A percentile compares a stretch with the other conserved stretches of the same genome.
Evolutionary conservation across 2,888 invertebrate species (phyloP).

Genomic region (Siphlonurus alternatus): DNA sequence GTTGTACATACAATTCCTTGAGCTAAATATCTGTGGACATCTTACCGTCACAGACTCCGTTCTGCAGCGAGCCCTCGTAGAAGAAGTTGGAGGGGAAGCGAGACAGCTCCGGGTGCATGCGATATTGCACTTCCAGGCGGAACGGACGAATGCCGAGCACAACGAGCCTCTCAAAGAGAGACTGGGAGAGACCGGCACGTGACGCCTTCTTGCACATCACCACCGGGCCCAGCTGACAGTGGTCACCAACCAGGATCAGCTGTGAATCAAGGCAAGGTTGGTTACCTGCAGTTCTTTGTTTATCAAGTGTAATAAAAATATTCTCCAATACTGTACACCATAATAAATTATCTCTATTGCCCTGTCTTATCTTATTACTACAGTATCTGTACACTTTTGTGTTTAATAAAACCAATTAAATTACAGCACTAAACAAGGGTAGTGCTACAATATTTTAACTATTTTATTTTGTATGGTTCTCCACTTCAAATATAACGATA

Average conservation of each 20-base stretch:
- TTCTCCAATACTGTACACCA: not conserved
- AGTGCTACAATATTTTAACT: no score
- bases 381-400: not conserved
- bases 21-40: no score
- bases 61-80: slow-evolving; percentile 96
- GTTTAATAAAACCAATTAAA: no score
- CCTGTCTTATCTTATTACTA: no score
- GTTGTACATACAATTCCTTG: no score
- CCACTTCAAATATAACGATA: no score
- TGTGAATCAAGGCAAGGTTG: slow-evolving; percentile 16
- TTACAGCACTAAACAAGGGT: no score
- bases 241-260: slow-evolving; percentile 94
- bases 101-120: slow-evolving; percentile 97
- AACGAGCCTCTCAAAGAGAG: slow-evolving; percentile 91
- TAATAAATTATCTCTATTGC: no score
- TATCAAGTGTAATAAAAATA: no score
- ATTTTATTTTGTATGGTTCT: no score
- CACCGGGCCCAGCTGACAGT: slow-evolving; percentile 96
- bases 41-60: slow-evolving; percentile 81
- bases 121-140: slow-evolving; percentile 91
- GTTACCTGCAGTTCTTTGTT: no score
- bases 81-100: slow-evolving; percentile 99
- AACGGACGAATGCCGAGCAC: slow-evolving; percentile 95
- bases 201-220: slow-evolving; percentile 99
- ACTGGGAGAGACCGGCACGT: slow-evolving; percentile 89